These are phyloP conservation scores for Zaprionus bogoriensis DNA, from an alignment of 2,888 invertebrate genomes.

Conservation along the genomic window DNA sequence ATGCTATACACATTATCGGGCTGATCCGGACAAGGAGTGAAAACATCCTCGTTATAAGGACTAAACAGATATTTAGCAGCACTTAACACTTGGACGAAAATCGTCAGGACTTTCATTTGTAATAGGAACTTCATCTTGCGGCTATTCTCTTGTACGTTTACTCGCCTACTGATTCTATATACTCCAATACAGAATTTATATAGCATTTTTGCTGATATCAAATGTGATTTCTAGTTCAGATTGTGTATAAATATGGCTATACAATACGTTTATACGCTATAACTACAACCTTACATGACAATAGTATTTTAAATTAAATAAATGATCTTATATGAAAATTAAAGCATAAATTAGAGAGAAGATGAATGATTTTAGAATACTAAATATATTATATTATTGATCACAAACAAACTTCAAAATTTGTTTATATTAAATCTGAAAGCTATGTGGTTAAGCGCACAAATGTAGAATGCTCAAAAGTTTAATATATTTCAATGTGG, in stretches of 20 bases:
- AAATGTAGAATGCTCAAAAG: too few relatives aligned
- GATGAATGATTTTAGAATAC: too few relatives aligned
- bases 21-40: background rate
- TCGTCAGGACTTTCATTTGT: background rate
- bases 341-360: too few relatives aligned
- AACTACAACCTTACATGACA: too few relatives aligned
- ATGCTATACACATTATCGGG: background rate
- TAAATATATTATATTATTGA: too few relatives aligned
- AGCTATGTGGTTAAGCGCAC: too few relatives aligned
- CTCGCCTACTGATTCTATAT: background rate
- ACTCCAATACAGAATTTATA: background rate
- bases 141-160: background rate
- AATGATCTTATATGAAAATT: too few relatives aligned
- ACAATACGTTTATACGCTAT: too few relatives aligned
- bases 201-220: background rate
- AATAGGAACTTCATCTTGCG: background rate
- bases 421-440: too few relatives aligned
- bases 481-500: too few relatives aligned
- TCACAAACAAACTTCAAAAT: too few relatives aligned
- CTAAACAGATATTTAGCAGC: background rate
- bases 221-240: background rate
- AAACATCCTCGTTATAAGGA: background rate
- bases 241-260: background rate
- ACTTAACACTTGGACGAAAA: background rate
- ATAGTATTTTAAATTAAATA: too few relatives aligned